Conservation (phyloP, 2,113 vertebrate genomes). For the Conger conger region DNA sequence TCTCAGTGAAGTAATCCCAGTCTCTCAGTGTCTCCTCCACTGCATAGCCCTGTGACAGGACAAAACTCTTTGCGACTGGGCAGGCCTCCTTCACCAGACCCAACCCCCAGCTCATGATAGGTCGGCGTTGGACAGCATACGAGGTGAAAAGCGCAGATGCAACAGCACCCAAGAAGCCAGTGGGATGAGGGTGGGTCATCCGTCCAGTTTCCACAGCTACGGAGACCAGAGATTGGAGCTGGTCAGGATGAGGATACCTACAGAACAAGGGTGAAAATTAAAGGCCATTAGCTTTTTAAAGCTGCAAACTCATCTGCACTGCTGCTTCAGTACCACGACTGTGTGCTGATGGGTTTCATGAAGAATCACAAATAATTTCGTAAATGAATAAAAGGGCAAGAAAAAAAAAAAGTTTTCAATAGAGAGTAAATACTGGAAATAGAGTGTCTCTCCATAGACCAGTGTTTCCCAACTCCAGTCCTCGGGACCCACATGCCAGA, state of each 20-base stretch:
- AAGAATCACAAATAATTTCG: neutral
- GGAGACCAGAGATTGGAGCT: slow-evolving; percentile 67
- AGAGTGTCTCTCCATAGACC: too few species aligned
- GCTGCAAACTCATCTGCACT: neutral
- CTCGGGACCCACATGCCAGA: too few species aligned
- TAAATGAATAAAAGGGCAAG: neutral
- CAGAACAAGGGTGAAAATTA: neutral
- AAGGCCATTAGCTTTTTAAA: neutral
- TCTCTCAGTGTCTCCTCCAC: slow-evolving; percentile 65
- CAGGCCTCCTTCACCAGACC: slow-evolving; percentile 72
- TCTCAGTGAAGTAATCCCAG: slow-evolving; percentile 76
- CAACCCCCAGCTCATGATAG: slow-evolving; percentile 71
- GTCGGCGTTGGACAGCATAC: slow-evolving; percentile 69
- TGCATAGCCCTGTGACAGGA: slow-evolving; percentile 51
- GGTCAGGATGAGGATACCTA: slow-evolving; percentile 70
- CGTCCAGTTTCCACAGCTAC: slow-evolving; percentile 77
- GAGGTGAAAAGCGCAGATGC: slow-evolving; percentile 74
- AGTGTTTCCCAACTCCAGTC: too few species aligned
- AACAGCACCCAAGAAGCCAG: slow-evolving; percentile 73
- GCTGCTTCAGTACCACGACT: neutral
- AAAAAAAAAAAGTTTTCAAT: slow-evolving; percentile 45
- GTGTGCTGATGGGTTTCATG: neutral
- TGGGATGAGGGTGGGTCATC: slow-evolving; percentile 83
- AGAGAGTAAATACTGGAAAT: slow-evolving; percentile 66
- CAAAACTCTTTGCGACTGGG: slow-evolving; percentile 69